phyloP scores from a whole-genome alignment of 2,888 invertebrate species.

The Dasysyrphus tricinctus region DNA sequence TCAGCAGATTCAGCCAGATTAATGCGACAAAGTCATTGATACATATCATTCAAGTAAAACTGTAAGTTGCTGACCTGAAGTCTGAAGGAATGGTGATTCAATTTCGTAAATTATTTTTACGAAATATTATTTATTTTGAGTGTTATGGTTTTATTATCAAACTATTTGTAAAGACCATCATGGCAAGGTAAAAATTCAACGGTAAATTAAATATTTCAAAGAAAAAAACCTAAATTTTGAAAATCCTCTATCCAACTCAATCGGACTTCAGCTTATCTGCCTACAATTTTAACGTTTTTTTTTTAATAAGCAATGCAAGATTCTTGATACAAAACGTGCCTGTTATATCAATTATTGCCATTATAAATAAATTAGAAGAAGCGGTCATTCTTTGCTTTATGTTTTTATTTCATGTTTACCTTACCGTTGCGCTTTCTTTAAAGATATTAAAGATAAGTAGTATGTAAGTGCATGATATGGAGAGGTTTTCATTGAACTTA shows the following conservation, averaged over 20 bases:
- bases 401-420: neutral
- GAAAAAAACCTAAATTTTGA: neutral
- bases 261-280: neutral
- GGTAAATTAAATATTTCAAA: too few species aligned
- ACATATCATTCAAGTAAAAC: too few species aligned
- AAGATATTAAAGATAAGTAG: constrained; percentile 20
- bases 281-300: neutral
- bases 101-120: too few species aligned
- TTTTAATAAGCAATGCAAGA: neutral
- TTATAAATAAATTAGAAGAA: constrained; percentile 23
- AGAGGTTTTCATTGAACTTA: constrained; percentile 47
- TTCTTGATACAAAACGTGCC: constrained; percentile 6
- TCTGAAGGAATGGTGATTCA: too few species aligned
- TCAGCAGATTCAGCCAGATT: too few species aligned
- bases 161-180: too few species aligned
- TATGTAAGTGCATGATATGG: constrained; percentile 25
- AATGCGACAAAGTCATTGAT: too few species aligned
- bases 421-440: constrained; percentile 45
- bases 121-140: too few species aligned
- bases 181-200: too few species aligned
- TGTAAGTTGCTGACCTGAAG: too few species aligned
- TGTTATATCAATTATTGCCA: constrained; percentile 1
- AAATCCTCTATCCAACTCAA: neutral
- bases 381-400: constrained; percentile 12
- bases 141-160: too few species aligned